phyloP scores from a whole-genome alignment of 1,140 invertebrate genomes.

The Patella vulgata region DNA sequence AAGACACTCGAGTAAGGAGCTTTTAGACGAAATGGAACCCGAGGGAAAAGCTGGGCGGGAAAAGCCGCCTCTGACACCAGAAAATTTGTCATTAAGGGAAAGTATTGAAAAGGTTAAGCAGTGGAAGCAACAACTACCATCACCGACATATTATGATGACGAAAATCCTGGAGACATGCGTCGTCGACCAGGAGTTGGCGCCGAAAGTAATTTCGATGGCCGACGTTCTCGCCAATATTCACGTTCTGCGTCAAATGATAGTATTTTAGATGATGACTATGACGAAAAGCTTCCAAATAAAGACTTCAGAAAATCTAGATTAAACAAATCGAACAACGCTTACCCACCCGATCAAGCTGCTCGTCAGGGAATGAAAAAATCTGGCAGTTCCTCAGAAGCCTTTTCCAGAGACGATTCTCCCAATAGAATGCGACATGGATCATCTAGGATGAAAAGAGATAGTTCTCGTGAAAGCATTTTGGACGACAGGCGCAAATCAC shows the following conservation, averaged over 20 bases:
- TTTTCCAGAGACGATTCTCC: constrained; percentile 55
- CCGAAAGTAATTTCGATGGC: constrained; percentile 22
- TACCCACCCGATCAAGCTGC: constrained; percentile 26
- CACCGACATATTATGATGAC: constrained; percentile 27
- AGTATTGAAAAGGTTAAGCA: constrained; percentile 63
- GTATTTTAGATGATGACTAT: constrained; percentile 44
- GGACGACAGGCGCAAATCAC: constrained; percentile 44
- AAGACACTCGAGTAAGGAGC: constrained; percentile 49
- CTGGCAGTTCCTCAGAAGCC: constrained; percentile 52
- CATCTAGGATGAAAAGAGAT: constrained; percentile 40
- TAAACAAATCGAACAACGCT: constrained; percentile 72
- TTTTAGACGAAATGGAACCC: constrained; percentile 46
- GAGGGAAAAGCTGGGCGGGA: constrained; percentile 26
- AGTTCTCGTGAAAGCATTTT: constrained; percentile 53
- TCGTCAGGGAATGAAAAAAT: constrained; percentile 17
- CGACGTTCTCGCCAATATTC: constrained; percentile 23
- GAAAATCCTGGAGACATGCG: constrained; percentile 23
- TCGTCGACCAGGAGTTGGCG: constrained; percentile 30
- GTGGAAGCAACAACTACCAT: constrained; percentile 56
- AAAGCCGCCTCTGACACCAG: constrained; percentile 53
- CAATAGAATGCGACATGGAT: constrained; percentile 32
- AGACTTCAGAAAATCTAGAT: constrained; percentile 79
- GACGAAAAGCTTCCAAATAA: constrained; percentile 70
- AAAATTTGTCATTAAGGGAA: constrained; percentile 58
- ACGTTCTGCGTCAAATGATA: constrained; percentile 41